A percentile compares a stretch with the other conserved stretches of the same genome.
Conservation (phyloP, 2,888 invertebrate species). For the Zhuqinia jingwanae region DNA sequence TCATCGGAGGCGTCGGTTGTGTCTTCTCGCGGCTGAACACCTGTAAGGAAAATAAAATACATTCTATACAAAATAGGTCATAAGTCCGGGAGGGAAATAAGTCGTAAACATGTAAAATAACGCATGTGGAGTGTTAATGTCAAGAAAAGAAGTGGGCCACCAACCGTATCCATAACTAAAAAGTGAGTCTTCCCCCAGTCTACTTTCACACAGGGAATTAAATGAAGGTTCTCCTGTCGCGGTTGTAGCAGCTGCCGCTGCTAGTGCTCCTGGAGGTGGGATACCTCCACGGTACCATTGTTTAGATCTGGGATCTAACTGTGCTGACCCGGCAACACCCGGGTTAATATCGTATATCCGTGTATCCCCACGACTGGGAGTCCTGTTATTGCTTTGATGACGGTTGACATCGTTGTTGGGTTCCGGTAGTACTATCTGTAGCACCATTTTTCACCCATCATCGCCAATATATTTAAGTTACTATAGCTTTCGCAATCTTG, state of each 20-base stretch:
- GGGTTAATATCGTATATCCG: constrained; percentile 63
- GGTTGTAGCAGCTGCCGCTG: constrained; percentile 14
- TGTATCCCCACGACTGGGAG: constrained; percentile 65
- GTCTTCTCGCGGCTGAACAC: constrained; percentile 57
- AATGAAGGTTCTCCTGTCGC: constrained; percentile 72
- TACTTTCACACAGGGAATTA: constrained; percentile 78
- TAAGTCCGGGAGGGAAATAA: no score
- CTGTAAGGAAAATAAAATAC: constrained; percentile 6
- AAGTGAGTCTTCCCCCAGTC: constrained; percentile 78
- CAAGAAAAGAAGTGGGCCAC: no score
- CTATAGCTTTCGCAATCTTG: constrained; percentile 35
- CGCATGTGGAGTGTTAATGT: not conserved
- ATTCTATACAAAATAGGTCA: not conserved
- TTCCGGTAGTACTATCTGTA: constrained; percentile 81
- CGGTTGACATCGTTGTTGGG: constrained; percentile 78
- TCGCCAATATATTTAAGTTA: constrained; percentile 51
- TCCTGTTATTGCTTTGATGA: constrained; percentile 56
- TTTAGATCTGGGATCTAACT: constrained; percentile 64
- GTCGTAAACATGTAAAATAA: not conserved
- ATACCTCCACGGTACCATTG: constrained; percentile 64
- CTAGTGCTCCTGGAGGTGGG: constrained; percentile 49
- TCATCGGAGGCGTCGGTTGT: constrained; percentile 70
- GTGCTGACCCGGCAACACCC: constrained; percentile 35
- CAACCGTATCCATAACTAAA: constrained; percentile 77
- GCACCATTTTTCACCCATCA: constrained; percentile 81